phyloP scores from a whole-genome alignment of 2,797 vertebrate genomes.

The Gymnopithys bicolor region DNA sequence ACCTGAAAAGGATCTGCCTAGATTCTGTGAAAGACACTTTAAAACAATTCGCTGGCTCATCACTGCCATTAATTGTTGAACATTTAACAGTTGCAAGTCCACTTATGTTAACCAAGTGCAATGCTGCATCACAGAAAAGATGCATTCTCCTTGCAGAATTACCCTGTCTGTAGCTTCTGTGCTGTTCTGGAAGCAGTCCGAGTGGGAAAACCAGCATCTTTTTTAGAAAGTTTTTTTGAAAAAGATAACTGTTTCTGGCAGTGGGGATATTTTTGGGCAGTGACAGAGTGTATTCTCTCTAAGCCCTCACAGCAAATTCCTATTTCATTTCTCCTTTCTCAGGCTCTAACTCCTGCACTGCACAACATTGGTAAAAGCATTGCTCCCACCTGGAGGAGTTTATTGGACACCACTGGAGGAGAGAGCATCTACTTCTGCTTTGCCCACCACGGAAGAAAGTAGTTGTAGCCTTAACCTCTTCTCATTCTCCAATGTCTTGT shows the following conservation, averaged over 20 bases:
- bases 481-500: not conserved
- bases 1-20: not conserved
- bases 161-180: not conserved
- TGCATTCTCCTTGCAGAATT: not conserved
- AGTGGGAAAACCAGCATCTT: not conserved
- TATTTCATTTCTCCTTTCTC: not conserved
- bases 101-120: not conserved
- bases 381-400: not conserved
- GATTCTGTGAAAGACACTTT: not conserved
- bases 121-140: not conserved
- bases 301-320: not conserved
- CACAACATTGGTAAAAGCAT: not conserved
- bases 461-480: not conserved
- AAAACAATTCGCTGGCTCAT: not conserved
- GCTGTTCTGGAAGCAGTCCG: not conserved
- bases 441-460: not conserved
- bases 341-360: not conserved
- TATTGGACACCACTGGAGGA: not conserved
- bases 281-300: not conserved
- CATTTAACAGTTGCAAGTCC: not conserved
- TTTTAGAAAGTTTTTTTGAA: not conserved
- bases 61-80: not conserved
- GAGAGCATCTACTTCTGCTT: not conserved
- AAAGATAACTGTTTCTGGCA: not conserved
- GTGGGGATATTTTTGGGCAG: not conserved